Evolutionary conservation across 2,888 invertebrate genomes (phyloP).

Genomic region (Sarcophaga caerulescens): DNA sequence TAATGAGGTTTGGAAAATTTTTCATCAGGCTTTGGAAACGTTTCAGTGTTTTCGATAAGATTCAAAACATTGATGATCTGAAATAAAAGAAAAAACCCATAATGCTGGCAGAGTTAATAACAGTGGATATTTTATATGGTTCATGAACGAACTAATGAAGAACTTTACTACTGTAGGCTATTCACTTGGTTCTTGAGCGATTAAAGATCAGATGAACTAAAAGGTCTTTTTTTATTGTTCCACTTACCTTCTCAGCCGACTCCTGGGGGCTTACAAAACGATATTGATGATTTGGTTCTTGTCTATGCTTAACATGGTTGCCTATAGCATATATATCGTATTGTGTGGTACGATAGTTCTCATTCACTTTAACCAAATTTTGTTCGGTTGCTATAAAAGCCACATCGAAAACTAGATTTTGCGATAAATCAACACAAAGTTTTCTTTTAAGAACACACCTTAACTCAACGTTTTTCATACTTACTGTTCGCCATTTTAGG

Average conservation of each 20-base stretch:
- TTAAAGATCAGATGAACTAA: no score
- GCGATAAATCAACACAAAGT: not conserved
- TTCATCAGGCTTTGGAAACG: constrained; percentile 56
- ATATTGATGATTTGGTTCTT: constrained; percentile 72
- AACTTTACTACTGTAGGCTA: no score
- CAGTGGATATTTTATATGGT: no score
- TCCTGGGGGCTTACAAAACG: constrained; percentile 69
- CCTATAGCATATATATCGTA: constrained; percentile 74
- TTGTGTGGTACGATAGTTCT: constrained; percentile 72
- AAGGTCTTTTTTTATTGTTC: no score
- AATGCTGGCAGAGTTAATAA: no score
- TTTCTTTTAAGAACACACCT: no score
- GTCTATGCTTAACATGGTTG: constrained; percentile 59
- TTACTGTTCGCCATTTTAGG: constrained; percentile 36
- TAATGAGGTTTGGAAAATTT: constrained; percentile 69
- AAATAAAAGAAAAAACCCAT: no score
- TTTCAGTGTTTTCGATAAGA: constrained; percentile 3
- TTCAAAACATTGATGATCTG: constrained; percentile 70
- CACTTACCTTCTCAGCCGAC: constrained; percentile 73
- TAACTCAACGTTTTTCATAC: not conserved
- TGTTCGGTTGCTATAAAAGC: constrained; percentile 55
- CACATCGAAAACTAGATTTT: constrained; percentile 46
- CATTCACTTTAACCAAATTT: constrained; percentile 70
- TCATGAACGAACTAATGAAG: no score
- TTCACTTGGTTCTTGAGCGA: no score